Evolutionary conservation across 2,113 vertebrate genomes (phyloP).

Genomic region (Erythrocebus patas): DNA sequence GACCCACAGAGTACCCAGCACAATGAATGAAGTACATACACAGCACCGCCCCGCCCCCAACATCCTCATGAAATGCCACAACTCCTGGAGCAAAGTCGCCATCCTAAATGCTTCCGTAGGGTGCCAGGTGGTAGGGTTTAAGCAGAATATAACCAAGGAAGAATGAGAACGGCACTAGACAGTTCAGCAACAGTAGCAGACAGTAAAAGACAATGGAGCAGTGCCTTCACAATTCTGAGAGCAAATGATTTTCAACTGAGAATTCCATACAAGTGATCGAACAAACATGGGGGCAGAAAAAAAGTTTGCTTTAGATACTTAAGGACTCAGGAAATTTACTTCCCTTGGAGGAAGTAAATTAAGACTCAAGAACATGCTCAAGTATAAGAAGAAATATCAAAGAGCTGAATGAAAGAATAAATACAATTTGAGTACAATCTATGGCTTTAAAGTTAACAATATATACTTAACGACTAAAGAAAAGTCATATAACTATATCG

Average conservation of each 20-base stretch:
- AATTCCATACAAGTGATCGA: background rate
- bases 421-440: background rate
- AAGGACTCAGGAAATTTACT: background rate
- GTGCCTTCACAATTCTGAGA: background rate
- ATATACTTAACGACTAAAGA: background rate
- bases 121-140: background rate
- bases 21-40: background rate
- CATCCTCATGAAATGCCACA: background rate
- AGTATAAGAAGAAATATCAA: background rate
- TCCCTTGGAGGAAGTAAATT: background rate
- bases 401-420: background rate
- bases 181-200: background rate
- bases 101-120: background rate
- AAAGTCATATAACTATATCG: no score
- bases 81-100: background rate
- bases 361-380: background rate
- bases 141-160: background rate
- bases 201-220: background rate
- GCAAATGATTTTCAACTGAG: background rate
- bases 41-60: background rate
- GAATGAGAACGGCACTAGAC: background rate
- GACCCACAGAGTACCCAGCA: background rate
- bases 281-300: background rate
- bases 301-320: background rate
- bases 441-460: background rate